phyloP scores from a whole-genome alignment of 1,140 invertebrate species.

The Atopsyche davidsoni region DNA sequence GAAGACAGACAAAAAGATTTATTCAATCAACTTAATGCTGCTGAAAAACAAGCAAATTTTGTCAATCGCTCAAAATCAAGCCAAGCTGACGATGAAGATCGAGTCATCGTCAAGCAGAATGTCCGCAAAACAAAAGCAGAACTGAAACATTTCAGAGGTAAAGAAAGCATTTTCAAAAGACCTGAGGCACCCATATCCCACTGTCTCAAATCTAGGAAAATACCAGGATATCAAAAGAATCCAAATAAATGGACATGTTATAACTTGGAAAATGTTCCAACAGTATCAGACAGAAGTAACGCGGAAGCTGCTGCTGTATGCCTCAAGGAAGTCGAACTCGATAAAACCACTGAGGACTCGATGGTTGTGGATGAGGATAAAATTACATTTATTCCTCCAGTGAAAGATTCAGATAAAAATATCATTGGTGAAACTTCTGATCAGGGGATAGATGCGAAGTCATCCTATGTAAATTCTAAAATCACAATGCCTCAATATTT shows the following conservation, averaged over 20 bases:
- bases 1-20: conserved; percentile 47
- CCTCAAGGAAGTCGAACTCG: conserved; percentile 54
- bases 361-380: conserved; percentile 33
- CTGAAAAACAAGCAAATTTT: conserved; percentile 48
- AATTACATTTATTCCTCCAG: conserved; percentile 47
- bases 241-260: conserved; percentile 75
- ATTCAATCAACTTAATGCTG: conserved; percentile 49
- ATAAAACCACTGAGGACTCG: conserved; percentile 32
- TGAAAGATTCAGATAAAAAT: conserved; percentile 32
- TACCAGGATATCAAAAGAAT: conserved; percentile 66
- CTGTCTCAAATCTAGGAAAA: conserved; percentile 45
- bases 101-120: conserved; percentile 35
- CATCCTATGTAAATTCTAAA: conserved; percentile 58
- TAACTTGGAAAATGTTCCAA: conserved; percentile 61
- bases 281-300: conserved; percentile 66
- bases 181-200: conserved; percentile 55
- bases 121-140: conserved; percentile 38
- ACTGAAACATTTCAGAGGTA: conserved; percentile 57
- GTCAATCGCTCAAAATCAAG: conserved; percentile 35
- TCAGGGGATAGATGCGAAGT: conserved; percentile 41
- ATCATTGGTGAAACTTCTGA: conserved; percentile 24
- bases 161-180: conserved; percentile 71
- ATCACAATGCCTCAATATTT: conserved; percentile 74
- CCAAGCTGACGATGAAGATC: conserved; percentile 30
- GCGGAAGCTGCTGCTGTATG: conserved; percentile 65